Evolutionary conservation across 2,888 invertebrate genomes (phyloP).

Genomic region (Atherix ibis): DNA sequence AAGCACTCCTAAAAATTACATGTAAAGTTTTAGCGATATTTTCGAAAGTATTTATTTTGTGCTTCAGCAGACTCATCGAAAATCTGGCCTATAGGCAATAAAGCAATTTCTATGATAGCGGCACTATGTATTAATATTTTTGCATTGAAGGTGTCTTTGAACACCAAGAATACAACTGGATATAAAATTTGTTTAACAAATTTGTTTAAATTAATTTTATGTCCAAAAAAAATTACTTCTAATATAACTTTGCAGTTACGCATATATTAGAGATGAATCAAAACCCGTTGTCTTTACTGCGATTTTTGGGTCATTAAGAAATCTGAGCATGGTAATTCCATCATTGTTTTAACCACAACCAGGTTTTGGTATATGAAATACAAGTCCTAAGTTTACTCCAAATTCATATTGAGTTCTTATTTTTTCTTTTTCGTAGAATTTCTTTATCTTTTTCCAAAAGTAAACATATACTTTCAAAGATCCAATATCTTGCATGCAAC

Average conservation of each 20-base stretch:
- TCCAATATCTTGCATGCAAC: neutral
- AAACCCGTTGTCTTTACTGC: neutral
- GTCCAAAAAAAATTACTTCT: neutral
- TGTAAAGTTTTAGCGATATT: neutral
- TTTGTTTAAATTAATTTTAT: neutral
- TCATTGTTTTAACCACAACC: slow-evolving; percentile 1
- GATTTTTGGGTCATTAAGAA: neutral
- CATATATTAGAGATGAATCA: neutral
- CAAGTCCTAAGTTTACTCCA: neutral
- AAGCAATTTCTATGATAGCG: neutral
- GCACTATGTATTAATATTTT: neutral
- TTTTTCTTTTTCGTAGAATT: neutral
- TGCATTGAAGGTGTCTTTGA: neutral
- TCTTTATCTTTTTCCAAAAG: neutral
- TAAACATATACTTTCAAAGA: neutral
- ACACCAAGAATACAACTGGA: neutral
- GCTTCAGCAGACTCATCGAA: slow-evolving; percentile 1
- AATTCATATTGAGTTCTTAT: neutral
- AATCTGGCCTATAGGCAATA: neutral
- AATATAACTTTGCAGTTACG: neutral
- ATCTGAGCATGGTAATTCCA: neutral
- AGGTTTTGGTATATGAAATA: neutral
- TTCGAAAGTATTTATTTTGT: neutral
- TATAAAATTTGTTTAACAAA: neutral
- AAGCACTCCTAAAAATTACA: too few relatives aligned